Conservation (phyloP, 2,888 invertebrate species). For the Spodoptera picta region DNA sequence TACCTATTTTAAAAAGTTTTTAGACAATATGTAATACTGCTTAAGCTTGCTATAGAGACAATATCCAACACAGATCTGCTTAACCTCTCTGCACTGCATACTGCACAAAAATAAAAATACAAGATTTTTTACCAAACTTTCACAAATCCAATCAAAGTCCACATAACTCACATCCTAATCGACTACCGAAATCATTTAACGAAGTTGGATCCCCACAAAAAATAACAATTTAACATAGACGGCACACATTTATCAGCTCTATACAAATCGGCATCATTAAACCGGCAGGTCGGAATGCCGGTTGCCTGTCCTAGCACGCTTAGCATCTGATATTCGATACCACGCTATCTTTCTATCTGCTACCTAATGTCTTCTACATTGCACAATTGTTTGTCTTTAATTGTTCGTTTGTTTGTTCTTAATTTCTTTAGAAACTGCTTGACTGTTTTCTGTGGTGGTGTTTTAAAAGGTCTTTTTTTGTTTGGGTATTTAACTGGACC, state of each 20-base stretch:
- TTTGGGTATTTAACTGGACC: too few relatives aligned
- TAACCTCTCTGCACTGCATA: too few relatives aligned
- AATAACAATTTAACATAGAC: neutral
- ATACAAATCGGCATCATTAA: conserved; percentile 75
- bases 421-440: conserved; percentile 28
- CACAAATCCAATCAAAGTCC: neutral
- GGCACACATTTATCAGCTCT: conserved; percentile 64
- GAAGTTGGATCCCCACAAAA: neutral
- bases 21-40: too few relatives aligned
- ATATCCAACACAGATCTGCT: too few relatives aligned
- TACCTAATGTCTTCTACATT: conserved; percentile 63
- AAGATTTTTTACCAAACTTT: too few relatives aligned
- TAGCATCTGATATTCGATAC: conserved; percentile 84
- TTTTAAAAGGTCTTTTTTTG: neutral
- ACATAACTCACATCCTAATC: neutral
- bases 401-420: conserved; percentile 44
- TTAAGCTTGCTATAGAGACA: too few relatives aligned
- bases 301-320: conserved; percentile 78
- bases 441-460: conserved; percentile 13
- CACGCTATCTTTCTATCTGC: conserved; percentile 80
- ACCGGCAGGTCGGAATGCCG: conserved; percentile 77
- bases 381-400: conserved; percentile 43
- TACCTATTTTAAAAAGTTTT: too few relatives aligned
- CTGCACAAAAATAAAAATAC: too few relatives aligned
- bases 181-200: neutral